Evolutionary conservation across 2,113 vertebrate species (phyloP).

Genomic region (Nipponia nippon): DNA sequence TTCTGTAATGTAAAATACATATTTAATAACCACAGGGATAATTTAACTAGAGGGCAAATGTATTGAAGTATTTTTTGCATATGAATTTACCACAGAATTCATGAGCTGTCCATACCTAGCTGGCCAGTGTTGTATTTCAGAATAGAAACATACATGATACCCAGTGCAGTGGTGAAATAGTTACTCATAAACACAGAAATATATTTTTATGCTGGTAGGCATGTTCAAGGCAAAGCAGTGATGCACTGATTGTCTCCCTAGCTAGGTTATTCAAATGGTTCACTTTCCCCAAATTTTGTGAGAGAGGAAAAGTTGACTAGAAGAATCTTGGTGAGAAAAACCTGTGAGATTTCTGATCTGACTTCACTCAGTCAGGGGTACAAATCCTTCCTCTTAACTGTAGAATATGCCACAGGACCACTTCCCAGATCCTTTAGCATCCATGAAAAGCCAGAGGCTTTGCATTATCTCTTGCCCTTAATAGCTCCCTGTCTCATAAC

Average conservation of each 20-base stretch:
- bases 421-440: neutral
- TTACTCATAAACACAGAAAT: neutral
- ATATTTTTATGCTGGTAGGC: neutral
- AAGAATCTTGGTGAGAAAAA: neutral
- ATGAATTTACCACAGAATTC: neutral
- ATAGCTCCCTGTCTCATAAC: neutral
- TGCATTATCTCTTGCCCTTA: neutral
- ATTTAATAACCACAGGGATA: neutral
- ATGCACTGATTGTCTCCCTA: neutral
- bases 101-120: neutral
- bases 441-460: neutral
- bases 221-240: neutral
- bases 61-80: neutral
- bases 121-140: neutral
- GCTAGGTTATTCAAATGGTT: neutral
- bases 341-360: neutral
- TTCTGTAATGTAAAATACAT: neutral
- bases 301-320: neutral
- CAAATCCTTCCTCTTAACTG: neutral
- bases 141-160: neutral
- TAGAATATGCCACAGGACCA: neutral
- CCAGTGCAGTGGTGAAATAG: neutral
- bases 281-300: neutral
- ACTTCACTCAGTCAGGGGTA: neutral
- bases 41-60: neutral